Percentiles rank a stretch among this genome's conserved stretches.
phyloP scores from a whole-genome alignment of 2,888 invertebrate species.

The Trissoscelio sp. region DNA sequence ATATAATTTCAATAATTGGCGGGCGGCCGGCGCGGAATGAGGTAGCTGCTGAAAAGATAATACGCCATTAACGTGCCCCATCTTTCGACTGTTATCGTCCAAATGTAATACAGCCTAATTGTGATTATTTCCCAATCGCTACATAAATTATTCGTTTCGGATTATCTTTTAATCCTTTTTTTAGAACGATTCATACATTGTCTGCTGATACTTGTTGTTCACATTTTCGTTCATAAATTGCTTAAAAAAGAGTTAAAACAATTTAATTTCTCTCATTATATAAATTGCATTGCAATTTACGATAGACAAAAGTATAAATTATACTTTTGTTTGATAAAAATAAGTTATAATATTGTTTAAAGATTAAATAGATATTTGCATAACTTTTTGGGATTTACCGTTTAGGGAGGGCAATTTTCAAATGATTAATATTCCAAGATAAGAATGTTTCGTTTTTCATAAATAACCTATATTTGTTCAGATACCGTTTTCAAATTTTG shows the following conservation, averaged over 20 bases:
- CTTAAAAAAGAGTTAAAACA: no score
- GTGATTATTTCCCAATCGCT: slow-evolving; percentile 61
- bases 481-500: slow-evolving; percentile 47
- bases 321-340: no score
- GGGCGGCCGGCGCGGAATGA: slow-evolving; percentile 58
- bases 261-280: no score
- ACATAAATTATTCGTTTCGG: slow-evolving; percentile 40
- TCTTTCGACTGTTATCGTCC: slow-evolving; percentile 63
- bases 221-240: not conserved
- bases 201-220: not conserved
- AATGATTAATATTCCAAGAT: not conserved
- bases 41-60: slow-evolving; percentile 69
- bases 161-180: slow-evolving; percentile 36
- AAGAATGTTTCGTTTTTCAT: slow-evolving; percentile 18
- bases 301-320: no score
- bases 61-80: slow-evolving; percentile 64
- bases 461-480: slow-evolving; percentile 39
- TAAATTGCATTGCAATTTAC: no score
- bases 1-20: slow-evolving; percentile 69
- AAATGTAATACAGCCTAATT: slow-evolving; percentile 63
- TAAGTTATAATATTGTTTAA: no score
- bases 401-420: not conserved
- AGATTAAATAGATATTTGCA: not conserved
- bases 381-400: not conserved
- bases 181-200: not conserved